Conservation (phyloP, 2,888 invertebrate genomes). For the Hetaerina titia region DNA sequence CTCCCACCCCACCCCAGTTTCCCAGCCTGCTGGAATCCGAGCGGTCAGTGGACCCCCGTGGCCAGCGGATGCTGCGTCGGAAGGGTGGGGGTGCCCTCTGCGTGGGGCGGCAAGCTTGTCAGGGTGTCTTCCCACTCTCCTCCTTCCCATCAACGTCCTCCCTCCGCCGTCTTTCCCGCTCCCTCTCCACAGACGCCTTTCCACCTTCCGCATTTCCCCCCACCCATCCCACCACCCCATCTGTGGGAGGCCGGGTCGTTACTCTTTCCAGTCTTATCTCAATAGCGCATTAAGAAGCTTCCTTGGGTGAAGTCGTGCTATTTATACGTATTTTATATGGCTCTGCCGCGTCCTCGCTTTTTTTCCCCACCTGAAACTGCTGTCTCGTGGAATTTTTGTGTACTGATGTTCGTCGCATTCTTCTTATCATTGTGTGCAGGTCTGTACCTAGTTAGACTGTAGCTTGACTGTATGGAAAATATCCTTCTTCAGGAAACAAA, state of each 20-base stretch:
- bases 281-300: not conserved
- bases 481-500: too few species aligned
- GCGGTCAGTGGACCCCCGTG: not conserved
- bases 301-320: not conserved
- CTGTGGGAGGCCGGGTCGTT: not conserved
- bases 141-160: not conserved
- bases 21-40: not conserved
- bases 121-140: not conserved
- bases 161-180: not conserved
- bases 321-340: not conserved
- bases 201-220: not conserved
- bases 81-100: not conserved
- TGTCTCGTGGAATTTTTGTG: too few species aligned
- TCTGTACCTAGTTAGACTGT: too few species aligned
- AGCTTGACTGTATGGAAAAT: too few species aligned
- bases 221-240: not conserved
- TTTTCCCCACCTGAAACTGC: not conserved
- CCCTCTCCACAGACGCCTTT: not conserved
- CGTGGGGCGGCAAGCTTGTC: not conserved
- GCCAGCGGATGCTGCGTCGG: constrained; percentile 4
- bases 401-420: too few species aligned
- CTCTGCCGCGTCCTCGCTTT: not conserved
- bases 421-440: too few species aligned
- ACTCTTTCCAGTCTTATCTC: not conserved
- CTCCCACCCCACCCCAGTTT: not conserved